phyloP scores from a whole-genome alignment of 2,888 invertebrate genomes.

The Acleris cristana region DNA sequence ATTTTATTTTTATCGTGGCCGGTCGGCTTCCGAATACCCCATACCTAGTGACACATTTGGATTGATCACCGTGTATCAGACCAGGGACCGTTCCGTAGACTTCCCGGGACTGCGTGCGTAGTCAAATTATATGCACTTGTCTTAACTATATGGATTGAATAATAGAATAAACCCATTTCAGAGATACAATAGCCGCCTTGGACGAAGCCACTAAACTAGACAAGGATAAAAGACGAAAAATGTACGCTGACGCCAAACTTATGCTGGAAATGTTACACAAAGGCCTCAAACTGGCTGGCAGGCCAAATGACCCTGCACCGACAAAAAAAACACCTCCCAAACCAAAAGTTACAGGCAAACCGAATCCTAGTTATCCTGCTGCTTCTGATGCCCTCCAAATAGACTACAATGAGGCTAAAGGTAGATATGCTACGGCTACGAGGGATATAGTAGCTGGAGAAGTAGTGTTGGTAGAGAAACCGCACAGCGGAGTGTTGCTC shows the following conservation, averaged over 20 bases:
- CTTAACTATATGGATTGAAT: too few relatives aligned
- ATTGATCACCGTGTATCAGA: too few relatives aligned
- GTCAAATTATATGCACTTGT: too few relatives aligned
- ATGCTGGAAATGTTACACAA: constrained; percentile 88
- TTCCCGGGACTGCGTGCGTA: too few relatives aligned
- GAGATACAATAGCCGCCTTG: constrained; percentile 86
- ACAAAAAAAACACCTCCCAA: constrained; percentile 65
- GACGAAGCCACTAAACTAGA: constrained; percentile 86
- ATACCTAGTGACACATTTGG: too few relatives aligned
- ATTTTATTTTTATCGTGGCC: too few relatives aligned
- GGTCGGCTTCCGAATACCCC: too few relatives aligned
- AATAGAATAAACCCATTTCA: constrained; percentile 44
- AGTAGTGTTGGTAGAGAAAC: constrained; percentile 87
- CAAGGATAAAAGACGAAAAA: constrained; percentile 84
- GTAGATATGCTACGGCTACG: constrained; percentile 89
- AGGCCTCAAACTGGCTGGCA: constrained; percentile 80
- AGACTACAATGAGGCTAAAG: constrained; percentile 84
- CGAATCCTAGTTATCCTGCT: constrained; percentile 76
- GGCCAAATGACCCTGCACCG: constrained; percentile 67
- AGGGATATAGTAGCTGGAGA: constrained; percentile 89
- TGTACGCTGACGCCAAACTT: constrained; percentile 86
- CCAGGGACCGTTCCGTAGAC: too few relatives aligned
- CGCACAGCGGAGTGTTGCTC: constrained; percentile 88
- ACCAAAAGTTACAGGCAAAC: constrained; percentile 72
- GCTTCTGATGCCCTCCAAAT: constrained; percentile 87